A percentile compares a stretch with the other conserved stretches of the same genome.
Conservation (phyloP, 2,888 invertebrate species). For the Stenolophus ochropezus region DNA sequence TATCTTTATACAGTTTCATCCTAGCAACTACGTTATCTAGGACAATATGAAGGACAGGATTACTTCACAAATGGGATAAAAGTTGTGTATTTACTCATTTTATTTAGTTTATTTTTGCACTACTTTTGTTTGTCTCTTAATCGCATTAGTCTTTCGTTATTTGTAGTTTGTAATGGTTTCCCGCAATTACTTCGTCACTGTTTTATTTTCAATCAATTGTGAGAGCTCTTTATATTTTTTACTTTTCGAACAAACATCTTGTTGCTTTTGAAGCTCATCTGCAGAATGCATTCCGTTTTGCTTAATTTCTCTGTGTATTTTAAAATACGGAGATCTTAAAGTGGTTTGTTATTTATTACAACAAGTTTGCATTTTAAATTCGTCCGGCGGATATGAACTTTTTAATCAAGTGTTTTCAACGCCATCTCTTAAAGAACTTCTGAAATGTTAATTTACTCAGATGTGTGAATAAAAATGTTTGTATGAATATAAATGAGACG, state of each 20-base stretch:
- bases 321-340: neutral
- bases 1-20: no score
- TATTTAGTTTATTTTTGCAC: no score
- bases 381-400: neutral
- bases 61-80: no score
- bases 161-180: neutral
- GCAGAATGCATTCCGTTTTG: neutral
- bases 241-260: neutral
- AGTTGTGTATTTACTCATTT: no score
- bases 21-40: no score
- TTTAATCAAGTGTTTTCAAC: neutral
- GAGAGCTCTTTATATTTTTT: no score
- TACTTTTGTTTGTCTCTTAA: no score
- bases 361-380: neutral
- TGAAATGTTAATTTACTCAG: constrained; percentile 26
- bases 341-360: neutral
- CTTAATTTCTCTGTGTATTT: neutral
- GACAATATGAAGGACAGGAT: no score
- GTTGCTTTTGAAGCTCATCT: neutral
- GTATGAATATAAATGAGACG: constrained; percentile 12
- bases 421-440: neutral
- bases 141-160: no score
- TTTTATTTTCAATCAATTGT: neutral
- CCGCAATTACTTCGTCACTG: neutral
- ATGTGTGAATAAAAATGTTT: constrained; percentile 12